These are phyloP conservation scores for Lamprologus tigripictilis DNA, from an alignment of 2,113 vertebrate species.

Conservation along the genomic window DNA sequence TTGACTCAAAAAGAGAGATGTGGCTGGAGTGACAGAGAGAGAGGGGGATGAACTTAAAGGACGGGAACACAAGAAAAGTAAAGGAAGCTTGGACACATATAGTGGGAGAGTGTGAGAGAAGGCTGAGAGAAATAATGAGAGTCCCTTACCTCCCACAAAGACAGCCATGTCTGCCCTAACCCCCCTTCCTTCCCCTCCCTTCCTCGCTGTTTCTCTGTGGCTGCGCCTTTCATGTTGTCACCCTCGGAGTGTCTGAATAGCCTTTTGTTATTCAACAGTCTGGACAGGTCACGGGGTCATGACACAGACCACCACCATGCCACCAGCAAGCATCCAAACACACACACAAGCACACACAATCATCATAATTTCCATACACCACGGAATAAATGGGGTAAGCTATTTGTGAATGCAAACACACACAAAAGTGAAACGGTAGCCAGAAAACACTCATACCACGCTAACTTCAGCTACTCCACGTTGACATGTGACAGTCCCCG, in stretches of 20 bases:
- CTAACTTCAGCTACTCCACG: not conserved
- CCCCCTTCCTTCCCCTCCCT: not conserved
- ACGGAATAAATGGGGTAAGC: not conserved
- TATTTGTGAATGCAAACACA: not conserved
- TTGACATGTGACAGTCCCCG: slow-evolving; percentile 36
- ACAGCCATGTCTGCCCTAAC: slow-evolving; percentile 17
- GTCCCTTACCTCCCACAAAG: slow-evolving; percentile 65
- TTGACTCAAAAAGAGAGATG: not conserved
- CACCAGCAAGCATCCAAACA: slow-evolving; percentile 58
- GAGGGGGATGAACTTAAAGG: not conserved
- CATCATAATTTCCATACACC: not conserved
- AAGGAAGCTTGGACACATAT: slow-evolving; percentile 5
- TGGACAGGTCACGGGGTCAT: slow-evolving; percentile 55
- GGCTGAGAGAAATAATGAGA: slow-evolving; percentile 51
- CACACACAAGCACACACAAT: not conserved
- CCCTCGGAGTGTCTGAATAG: slow-evolving; percentile 54
- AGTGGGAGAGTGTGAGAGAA: not conserved
- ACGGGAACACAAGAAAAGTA: not conserved
- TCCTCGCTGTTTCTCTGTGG: not conserved
- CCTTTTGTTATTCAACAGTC: slow-evolving; percentile 70
- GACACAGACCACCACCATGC: slow-evolving; percentile 50
- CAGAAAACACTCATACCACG: not conserved
- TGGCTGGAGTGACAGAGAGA: not conserved
- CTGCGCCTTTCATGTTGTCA: slow-evolving; percentile 66
- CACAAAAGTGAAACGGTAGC: not conserved